phyloP scores from a whole-genome alignment of 2,113 vertebrate species.

The Bos javanicus region DNA sequence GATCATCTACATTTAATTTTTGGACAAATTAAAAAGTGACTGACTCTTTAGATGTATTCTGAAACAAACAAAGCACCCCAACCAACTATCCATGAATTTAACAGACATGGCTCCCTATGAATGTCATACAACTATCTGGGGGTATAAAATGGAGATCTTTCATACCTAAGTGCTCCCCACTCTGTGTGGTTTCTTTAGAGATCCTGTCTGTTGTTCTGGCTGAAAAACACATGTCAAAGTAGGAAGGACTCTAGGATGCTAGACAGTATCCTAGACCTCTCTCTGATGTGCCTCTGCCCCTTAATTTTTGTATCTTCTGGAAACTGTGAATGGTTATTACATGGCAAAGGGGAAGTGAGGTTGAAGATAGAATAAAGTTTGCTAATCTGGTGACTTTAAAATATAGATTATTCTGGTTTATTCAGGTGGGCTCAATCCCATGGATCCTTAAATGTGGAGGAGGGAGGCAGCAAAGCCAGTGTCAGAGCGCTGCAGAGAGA shows the following conservation, averaged over 20 bases:
- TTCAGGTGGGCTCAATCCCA: background rate
- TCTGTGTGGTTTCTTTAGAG: background rate
- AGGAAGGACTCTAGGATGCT: background rate
- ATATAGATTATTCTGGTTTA: background rate
- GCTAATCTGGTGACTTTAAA: background rate
- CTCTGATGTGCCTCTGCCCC: background rate
- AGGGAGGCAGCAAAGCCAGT: background rate
- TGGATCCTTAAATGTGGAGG: background rate
- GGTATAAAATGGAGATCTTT: background rate
- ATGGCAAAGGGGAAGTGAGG: background rate
- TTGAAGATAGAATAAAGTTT: background rate
- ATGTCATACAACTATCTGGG: background rate
- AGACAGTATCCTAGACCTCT: background rate
- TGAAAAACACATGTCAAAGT: background rate
- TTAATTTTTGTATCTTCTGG: background rate
- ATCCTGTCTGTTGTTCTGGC: background rate
- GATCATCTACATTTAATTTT: background rate
- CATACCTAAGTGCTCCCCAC: background rate
- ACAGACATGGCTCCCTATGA: background rate
- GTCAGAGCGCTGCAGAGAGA: background rate
- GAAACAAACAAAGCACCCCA: background rate
- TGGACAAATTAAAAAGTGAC: background rate
- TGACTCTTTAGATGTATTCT: background rate
- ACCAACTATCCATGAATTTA: background rate
- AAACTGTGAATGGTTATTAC: background rate